These are phyloP conservation scores for Hypercompe scribonia DNA, from an alignment of 2,888 invertebrate species.

Conservation along the genomic window DNA sequence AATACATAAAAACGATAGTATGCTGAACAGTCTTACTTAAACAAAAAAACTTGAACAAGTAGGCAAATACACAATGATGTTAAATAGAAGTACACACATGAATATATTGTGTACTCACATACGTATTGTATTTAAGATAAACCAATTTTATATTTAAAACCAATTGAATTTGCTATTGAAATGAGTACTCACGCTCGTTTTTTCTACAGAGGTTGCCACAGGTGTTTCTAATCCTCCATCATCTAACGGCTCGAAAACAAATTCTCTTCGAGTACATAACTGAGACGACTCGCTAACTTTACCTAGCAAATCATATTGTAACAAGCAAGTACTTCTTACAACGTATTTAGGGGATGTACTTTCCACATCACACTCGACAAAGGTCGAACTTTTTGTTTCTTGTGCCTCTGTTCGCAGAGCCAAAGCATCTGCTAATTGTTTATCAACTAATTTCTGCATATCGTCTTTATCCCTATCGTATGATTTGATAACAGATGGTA, in stretches of 20 bases:
- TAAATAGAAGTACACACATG: too few relatives aligned
- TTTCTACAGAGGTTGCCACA: background rate
- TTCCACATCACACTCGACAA: constrained; percentile 7
- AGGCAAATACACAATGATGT: too few relatives aligned
- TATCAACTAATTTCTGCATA: constrained; percentile 5
- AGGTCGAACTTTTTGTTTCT: background rate
- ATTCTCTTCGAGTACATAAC: background rate
- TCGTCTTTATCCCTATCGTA: constrained; percentile 6
- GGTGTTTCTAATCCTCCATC: background rate
- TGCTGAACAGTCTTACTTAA: too few relatives aligned
- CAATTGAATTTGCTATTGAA: background rate
- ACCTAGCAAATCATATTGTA: background rate
- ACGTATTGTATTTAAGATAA: background rate
- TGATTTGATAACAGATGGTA: background rate
- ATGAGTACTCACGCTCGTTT: background rate
- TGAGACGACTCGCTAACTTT: background rate
- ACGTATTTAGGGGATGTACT: constrained; percentile 9
- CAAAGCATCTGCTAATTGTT: constrained; percentile 8
- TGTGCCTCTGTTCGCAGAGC: background rate
- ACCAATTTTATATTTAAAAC: background rate
- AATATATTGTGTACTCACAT: too few relatives aligned
- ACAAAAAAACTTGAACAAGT: too few relatives aligned
- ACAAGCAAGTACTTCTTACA: constrained; percentile 6
- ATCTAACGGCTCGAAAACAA: background rate
- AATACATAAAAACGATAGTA: too few relatives aligned